A percentile compares a stretch with the other conserved stretches of the same genome.
These are phyloP conservation scores for Scaptomyza polygonia DNA, from an alignment of 2,888 invertebrate species.

Conservation along the genomic window DNA sequence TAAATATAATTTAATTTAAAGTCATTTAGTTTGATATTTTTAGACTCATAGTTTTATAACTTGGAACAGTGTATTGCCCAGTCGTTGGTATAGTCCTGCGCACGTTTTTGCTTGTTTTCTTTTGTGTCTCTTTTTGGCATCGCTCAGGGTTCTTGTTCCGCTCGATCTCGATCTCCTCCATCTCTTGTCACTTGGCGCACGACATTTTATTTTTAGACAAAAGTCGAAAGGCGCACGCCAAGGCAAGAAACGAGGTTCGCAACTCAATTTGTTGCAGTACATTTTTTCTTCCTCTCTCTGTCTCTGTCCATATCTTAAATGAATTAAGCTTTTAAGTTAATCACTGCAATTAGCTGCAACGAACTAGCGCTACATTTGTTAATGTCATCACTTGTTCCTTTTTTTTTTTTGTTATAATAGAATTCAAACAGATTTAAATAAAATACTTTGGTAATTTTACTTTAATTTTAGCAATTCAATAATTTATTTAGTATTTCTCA, in stretches of 20 bases:
- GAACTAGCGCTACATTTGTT: background rate
- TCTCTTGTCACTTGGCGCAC: slow-evolving; percentile 70
- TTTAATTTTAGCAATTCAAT: slow-evolving; percentile 71
- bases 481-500: slow-evolving; percentile 76
- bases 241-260: slow-evolving; percentile 33
- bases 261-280: slow-evolving; percentile 26
- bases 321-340: background rate
- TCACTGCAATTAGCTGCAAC: background rate
- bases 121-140: slow-evolving; percentile 56
- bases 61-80: background rate
- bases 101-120: slow-evolving; percentile 29
- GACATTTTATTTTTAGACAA: slow-evolving; percentile 69
- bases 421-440: background rate
- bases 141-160: slow-evolving; percentile 8
- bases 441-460: background rate
- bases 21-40: too few relatives aligned
- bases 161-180: slow-evolving; percentile 45
- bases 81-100: background rate
- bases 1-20: too few relatives aligned
- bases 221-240: slow-evolving; percentile 11
- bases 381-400: background rate
- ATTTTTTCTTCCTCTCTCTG: slow-evolving; percentile 4
- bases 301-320: background rate
- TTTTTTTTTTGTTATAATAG: background rate
- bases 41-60: too few relatives aligned